Evolutionary conservation across 2,797 vertebrate species (phyloP), one percentile per base, ranked within the genome.

Genomic region (Distichodus sexfasciatus): DNA sequence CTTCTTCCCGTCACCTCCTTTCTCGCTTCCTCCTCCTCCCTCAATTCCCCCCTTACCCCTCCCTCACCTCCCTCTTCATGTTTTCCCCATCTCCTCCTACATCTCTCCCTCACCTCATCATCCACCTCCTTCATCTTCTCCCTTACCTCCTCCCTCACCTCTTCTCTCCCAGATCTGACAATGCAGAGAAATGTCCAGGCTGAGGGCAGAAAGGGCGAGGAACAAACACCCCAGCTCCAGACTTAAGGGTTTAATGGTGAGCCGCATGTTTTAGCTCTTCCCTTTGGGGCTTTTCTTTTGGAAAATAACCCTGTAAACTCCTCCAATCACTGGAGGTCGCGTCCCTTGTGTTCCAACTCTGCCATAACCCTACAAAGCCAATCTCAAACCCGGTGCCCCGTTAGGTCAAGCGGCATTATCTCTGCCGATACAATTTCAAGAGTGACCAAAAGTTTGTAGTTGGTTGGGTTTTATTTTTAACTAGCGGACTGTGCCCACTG

Each of bases 361-460:
- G 62, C 19, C 28, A 40, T 44, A 41, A 59, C 62, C 35, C 31
- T 38, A 72, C 60, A 46, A 36, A 64, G 44, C 53, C 57, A 75
- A 72, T 71, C 65, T 65, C 46, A 78, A 75, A 72, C 46, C 35
- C 58, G 43, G 74, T 66, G 50, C 26, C 66, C 66, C 54, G 38
- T 55, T 58, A 35, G 68, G 64, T 72, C 69, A 61, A 57, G 66
- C n/a, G 48, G 60, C 43, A 51, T 69, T 69, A 61, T 72, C 65
- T 55, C 21, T 23, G 31, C 21, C 54, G 51, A 62, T 55, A 68
- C 69, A 67, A 74, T 77, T 74, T 71, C 24, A 48, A 19, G 2
- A 7, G 31, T 21, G 26, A 46, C 35, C 12, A 9, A 71, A 74
- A 67, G 58, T 74, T 77, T 53, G 15, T 35, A 63, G 55, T 40